phyloP scores from a whole-genome alignment of 2,797 vertebrate genomes.

The Clarias pachynema region DNA sequence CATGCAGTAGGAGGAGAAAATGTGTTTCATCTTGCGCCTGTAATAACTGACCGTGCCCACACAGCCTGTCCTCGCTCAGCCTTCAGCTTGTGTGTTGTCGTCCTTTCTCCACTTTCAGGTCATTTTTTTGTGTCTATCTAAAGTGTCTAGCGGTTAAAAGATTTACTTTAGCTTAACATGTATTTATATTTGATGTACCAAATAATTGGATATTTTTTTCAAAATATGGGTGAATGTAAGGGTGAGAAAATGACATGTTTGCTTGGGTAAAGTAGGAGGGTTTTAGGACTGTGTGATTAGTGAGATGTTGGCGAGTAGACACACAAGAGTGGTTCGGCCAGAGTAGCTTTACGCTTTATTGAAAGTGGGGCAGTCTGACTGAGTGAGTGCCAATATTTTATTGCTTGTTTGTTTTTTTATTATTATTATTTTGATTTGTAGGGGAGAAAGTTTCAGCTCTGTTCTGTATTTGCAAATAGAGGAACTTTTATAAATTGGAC shows the following conservation, averaged over 20 bases:
- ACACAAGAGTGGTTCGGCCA: background rate
- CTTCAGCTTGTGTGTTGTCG: background rate
- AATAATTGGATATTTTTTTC: background rate
- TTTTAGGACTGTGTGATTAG: background rate
- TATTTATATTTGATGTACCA: background rate
- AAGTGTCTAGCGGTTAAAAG: background rate
- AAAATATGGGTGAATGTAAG: background rate
- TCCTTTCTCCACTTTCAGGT: background rate
- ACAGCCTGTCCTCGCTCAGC: conserved; percentile 6
- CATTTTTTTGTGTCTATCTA: background rate
- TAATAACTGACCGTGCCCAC: conserved; percentile 3
- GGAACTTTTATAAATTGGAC: background rate
- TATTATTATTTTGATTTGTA: background rate
- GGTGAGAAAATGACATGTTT: background rate
- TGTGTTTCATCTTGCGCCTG: conserved; percentile 1
- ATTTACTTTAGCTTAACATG: background rate
- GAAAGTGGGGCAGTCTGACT: background rate
- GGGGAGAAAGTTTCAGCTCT: background rate
- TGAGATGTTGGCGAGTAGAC: background rate
- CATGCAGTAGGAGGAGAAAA: background rate
- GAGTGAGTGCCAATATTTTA: background rate
- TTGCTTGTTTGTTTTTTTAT: background rate
- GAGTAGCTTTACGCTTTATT: background rate
- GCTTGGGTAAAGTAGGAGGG: background rate
- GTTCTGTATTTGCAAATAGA: background rate